phyloP scores from a whole-genome alignment of 1,140 invertebrate species.

The Lysiphlebus fabarum region DNA sequence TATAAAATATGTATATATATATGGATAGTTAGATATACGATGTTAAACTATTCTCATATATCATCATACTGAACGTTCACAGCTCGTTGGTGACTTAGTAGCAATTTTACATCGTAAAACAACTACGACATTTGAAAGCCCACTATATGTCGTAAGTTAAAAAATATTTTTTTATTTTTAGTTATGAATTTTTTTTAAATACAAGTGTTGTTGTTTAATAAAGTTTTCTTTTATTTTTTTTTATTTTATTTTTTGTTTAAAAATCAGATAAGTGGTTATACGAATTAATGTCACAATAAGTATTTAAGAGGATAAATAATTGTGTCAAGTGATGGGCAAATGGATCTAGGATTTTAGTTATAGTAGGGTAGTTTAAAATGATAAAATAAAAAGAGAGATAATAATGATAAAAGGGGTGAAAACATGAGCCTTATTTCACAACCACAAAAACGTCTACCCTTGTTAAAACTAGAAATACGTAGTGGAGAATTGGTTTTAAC shows the following conservation, averaged over 20 bases:
- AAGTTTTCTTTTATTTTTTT: too few relatives aligned
- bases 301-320: too few relatives aligned
- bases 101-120: conserved; percentile 31
- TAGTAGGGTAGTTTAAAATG: too few relatives aligned
- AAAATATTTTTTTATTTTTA: background rate
- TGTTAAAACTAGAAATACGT: background rate
- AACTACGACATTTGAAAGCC: conserved; percentile 25
- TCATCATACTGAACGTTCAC: conserved; percentile 32
- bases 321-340: too few relatives aligned
- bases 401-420: too few relatives aligned
- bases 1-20: background rate
- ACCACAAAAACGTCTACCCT: conserved; percentile 5
- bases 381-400: too few relatives aligned
- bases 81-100: conserved; percentile 36
- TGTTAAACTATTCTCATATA: conserved; percentile 34
- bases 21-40: conserved; percentile 25
- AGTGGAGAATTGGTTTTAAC: conserved; percentile 15
- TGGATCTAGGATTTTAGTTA: too few relatives aligned
- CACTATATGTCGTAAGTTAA: conserved; percentile 14
- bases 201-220: too few relatives aligned
- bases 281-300: too few relatives aligned
- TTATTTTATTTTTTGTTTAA: too few relatives aligned
- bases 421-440: conserved; percentile 3
- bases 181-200: background rate
- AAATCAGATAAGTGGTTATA: too few relatives aligned